A percentile compares a stretch with the other conserved stretches of the same genome.
Conservation (phyloP, 2,113 vertebrate genomes). For the pig (Sus scrofa) region DNA sequence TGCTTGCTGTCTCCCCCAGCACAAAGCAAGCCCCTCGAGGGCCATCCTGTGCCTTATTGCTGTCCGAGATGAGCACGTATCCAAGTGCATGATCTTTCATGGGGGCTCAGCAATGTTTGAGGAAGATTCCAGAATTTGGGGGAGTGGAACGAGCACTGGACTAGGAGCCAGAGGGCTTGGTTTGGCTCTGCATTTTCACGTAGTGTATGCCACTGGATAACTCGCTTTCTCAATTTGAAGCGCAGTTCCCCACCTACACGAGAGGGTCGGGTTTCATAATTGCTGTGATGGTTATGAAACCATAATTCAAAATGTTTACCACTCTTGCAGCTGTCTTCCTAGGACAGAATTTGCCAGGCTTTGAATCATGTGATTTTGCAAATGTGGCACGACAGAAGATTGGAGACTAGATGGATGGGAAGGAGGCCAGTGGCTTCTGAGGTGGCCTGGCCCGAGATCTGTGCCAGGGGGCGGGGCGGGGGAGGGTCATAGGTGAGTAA, state of each 20-base stretch:
- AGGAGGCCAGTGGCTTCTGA: not conserved
- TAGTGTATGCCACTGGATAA: not conserved
- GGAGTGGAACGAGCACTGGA: not conserved
- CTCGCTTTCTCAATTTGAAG: not conserved
- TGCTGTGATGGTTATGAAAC: not conserved
- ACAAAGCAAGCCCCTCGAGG: not conserved
- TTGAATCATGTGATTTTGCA: conserved; percentile 11
- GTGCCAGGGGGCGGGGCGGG: not conserved
- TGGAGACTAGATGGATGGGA: not conserved
- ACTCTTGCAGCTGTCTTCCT: not conserved
- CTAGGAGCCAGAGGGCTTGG: not conserved
- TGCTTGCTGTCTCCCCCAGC: not conserved
- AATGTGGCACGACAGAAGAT: not conserved
- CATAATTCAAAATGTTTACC: not conserved
- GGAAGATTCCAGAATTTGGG: not conserved
- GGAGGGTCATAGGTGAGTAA: not conserved
- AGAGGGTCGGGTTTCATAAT: not conserved
- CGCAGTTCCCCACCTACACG: not conserved
- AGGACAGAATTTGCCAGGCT: not conserved
- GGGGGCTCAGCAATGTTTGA: not conserved
- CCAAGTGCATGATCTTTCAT: not conserved
- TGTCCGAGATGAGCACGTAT: not conserved
- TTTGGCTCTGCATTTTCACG: not conserved
- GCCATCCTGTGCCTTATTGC: not conserved
- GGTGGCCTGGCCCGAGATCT: not conserved